Base-by-base conservation (phyloP, 2,797 vertebrate genomes). In the Lutjanus argentimaculatus region DNA sequence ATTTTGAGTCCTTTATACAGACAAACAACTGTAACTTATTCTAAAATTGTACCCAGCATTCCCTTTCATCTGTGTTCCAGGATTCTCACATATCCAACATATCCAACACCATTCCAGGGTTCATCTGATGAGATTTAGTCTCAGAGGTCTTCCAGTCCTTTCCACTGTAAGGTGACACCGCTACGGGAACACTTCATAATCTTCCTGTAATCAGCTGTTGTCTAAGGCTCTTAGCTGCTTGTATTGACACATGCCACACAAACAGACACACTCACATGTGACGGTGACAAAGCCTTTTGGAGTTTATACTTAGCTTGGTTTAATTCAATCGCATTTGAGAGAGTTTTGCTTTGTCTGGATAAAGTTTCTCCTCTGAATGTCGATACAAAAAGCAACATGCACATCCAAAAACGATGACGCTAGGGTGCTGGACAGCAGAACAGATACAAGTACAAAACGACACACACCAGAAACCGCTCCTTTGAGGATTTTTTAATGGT, bases 141-240 rank as follows among this genome's bases (percentile, higher is more conserved):
- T 51, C n/a, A 10, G 10, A 75, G 59, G 51, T 71, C 66, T 56
- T 76, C 75, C 75, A 53, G 67, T 58, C 16, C 49, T 8, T 56
- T 82, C 49, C 74, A 42, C 48, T 71, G 85, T 84, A 90, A 89
- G 86, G 68, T 90, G 88, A 94, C 84, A 82, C 88, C 67, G 9
- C 77, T 56, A 63, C 77, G 85, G 75, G 30, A 72, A 58, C 75
- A 63, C 67, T n/a, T 65, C 22, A 63, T 89, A 78, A 86, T 88
- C 64, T 75, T 69, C 56, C 67, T 75, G 61, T 80, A 69, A 78
- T 90, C 82, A 93, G 80, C 89, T 90, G 80, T 83, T 78, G 72
- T 80, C 74, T 85, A 86, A 87, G 55, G 74, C 83, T 76, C 78
- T 78, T 74, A 82, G 72, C 67, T 75, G 77, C 70, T 79, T 65